Evolutionary conservation across 1,140 invertebrate genomes (phyloP).

Genomic region (Holcopasites calliopsidis): DNA sequence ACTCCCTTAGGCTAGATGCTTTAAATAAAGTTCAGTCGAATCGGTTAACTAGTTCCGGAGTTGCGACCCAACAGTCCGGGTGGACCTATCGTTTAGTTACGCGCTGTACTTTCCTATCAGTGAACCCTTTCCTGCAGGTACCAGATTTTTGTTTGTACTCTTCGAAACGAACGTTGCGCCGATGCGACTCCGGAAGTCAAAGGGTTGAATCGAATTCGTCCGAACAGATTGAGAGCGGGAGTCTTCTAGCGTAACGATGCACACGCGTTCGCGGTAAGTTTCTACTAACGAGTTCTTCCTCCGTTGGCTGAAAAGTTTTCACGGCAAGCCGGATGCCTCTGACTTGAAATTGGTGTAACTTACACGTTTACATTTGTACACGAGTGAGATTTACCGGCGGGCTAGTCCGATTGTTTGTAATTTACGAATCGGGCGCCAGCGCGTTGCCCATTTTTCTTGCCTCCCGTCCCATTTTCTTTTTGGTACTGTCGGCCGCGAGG

Average conservation of each 20-base stretch:
- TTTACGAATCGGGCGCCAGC: constrained; percentile 1
- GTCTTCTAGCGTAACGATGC: not conserved
- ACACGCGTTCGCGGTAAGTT: constrained; percentile 2
- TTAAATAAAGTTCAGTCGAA: no score
- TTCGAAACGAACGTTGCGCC: no score
- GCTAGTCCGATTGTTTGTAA: constrained; percentile 1
- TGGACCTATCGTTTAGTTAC: no score
- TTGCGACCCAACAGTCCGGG: no score
- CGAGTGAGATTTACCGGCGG: not conserved
- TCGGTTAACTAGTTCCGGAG: no score
- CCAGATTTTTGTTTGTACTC: no score
- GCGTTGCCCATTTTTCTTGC: not conserved
- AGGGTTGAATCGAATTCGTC: constrained; percentile 28
- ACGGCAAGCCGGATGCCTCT: not conserved
- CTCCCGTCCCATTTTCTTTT: not conserved
- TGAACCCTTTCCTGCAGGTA: no score
- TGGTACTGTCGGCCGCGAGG: not conserved
- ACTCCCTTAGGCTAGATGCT: no score
- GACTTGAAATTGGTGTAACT: not conserved
- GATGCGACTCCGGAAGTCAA: no score
- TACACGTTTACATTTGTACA: not conserved
- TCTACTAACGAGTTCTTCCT: constrained; percentile 32
- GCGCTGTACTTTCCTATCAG: no score
- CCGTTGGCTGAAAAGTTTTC: constrained; percentile 17
- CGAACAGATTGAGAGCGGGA: not conserved